Base-by-base conservation (phyloP, 2,113 vertebrate species). In the Heterocephalus glaber region DNA sequence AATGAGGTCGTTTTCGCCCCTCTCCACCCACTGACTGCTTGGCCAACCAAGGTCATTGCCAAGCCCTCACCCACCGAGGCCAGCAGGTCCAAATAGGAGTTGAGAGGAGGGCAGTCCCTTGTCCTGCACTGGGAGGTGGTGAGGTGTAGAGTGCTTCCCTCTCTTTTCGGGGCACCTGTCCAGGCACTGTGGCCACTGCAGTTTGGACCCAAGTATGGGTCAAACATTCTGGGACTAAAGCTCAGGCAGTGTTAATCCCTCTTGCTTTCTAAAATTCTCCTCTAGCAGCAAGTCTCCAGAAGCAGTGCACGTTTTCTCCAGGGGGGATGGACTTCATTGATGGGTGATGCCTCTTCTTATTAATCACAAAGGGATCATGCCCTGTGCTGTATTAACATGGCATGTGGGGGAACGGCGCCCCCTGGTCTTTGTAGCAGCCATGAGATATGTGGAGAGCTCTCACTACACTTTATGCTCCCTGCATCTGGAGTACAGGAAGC, bases 401-500 rank as follows among this genome's bases (percentile, higher is more conserved):
- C 70, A 7, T 44, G 44, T 47, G 4, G 26, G 52, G 35, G 72
- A 52, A 35, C 24, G 44, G 87, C 4, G 14, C 19, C 65, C 83
- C 14, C 52, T 33, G 65, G 47, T 35, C 4, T 28, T 44, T 17
- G 3, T 7, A 24, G 82, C 68, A 10, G 60, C 26, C 33, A 65
- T 16, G 19, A 49, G 30, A 0, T 2, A 14, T 22, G 47, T 20
- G 7, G 35, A 68, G 26, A 35, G 12, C 66, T 94, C 63, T 47
- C 17, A 3, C 33, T 41, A 2, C 0, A 20, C 4, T 0, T n/a
- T 11, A 26, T n/a, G 38, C 35, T 66, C 56, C 19, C 77, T 28
- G 38, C 2, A 5, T 8, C 20, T 1, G 44, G 49, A 35, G 33
- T 28, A 58, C 33, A n/a, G 3, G 16, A 14, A 72, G 35, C 58